These are phyloP conservation scores for Tillus elongatus DNA, from an alignment of 2,888 invertebrate species.

Conservation along the genomic window DNA sequence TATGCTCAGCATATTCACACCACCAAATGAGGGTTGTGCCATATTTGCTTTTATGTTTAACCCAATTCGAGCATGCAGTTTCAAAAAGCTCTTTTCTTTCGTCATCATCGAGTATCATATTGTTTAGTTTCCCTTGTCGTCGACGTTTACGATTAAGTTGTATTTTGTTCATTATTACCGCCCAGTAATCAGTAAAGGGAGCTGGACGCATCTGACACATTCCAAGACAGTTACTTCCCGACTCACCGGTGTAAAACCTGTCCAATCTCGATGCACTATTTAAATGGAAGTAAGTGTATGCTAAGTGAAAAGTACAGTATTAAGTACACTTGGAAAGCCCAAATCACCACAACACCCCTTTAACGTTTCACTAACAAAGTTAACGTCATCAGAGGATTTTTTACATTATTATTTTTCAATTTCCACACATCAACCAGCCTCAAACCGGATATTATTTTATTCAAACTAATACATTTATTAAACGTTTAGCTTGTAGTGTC, in stretches of 20 bases:
- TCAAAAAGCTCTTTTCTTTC: background rate
- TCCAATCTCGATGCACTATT: background rate
- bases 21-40: background rate
- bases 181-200: background rate
- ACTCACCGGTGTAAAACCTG: background rate
- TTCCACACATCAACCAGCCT: background rate
- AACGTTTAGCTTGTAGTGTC: background rate
- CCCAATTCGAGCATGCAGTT: background rate
- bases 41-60: background rate
- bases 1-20: background rate
- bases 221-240: background rate
- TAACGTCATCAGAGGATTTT: too few relatives aligned
- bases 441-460: background rate
- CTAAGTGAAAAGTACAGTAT: too few relatives aligned
- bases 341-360: too few relatives aligned
- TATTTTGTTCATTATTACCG: background rate
- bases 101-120: background rate
- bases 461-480: background rate
- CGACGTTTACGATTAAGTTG: background rate
- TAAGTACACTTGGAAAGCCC: too few relatives aligned
- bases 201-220: background rate
- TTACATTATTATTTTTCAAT: background rate
- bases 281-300: background rate
- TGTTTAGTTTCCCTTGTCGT: background rate
- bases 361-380: too few relatives aligned